A percentile compares a stretch with the other conserved stretches of the same genome.
phyloP scores from a whole-genome alignment of 2,113 vertebrate genomes.

The Tapirus terrestris region DNA sequence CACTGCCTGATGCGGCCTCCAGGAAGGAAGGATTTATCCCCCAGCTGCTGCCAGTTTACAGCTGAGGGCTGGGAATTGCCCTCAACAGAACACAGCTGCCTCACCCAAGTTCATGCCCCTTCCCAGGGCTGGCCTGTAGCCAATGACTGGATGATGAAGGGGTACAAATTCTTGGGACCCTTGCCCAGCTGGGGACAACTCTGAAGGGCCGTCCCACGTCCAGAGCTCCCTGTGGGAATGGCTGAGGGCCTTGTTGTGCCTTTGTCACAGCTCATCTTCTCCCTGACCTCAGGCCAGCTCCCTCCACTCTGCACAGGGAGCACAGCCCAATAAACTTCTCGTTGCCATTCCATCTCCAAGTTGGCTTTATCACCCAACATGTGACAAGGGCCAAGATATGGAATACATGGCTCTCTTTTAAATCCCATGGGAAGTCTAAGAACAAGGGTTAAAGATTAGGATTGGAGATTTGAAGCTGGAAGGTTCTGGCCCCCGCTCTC shows the following conservation, averaged over 20 bases:
- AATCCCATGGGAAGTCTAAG: neutral
- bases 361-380: neutral
- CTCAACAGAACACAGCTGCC: neutral
- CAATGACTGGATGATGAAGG: neutral
- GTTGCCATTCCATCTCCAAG: no score
- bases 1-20: neutral
- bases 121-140: accelerated
- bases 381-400: neutral
- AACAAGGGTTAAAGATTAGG: neutral
- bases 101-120: neutral
- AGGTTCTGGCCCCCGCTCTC: neutral
- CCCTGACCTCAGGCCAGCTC: neutral
- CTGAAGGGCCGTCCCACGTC: neutral
- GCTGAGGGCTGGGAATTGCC: neutral
- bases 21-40: neutral
- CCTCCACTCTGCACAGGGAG: no score
- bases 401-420: neutral
- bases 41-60: neutral
- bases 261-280: neutral
- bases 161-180: neutral
- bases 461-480: neutral
- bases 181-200: neutral
- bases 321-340: neutral
- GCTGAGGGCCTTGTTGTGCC: neutral
- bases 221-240: neutral